Percentiles rank a stretch among this genome's conserved stretches.
Evolutionary conservation across 2,797 vertebrate species (phyloP).

Genomic region (Malacoctenus gilli): DNA sequence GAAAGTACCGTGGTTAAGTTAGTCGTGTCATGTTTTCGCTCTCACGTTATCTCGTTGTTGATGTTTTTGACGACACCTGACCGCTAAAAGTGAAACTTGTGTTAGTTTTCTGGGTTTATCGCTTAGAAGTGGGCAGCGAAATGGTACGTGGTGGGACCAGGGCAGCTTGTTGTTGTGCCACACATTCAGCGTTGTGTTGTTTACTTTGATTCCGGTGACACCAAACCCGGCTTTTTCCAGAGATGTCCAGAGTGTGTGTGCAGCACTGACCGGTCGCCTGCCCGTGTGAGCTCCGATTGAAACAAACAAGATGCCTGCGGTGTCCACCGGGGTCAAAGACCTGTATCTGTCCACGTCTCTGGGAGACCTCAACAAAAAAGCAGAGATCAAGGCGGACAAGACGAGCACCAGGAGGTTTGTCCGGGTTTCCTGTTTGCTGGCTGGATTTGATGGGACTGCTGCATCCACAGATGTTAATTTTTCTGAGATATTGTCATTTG

Average conservation of each 20-base stretch:
- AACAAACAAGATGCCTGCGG: constrained; percentile 87
- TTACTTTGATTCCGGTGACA: too few relatives aligned
- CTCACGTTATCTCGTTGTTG: not conserved
- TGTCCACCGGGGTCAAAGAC: constrained; percentile 91
- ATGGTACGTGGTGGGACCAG: not conserved
- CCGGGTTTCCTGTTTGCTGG: not conserved
- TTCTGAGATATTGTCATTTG: too few relatives aligned
- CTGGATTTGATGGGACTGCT: too few relatives aligned
- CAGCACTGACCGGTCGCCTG: constrained; percentile 36
- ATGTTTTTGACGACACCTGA: too few relatives aligned
- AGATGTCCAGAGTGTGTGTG: constrained; percentile 56
- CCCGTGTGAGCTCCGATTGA: constrained; percentile 51
- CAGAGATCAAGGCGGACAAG: constrained; percentile 93
- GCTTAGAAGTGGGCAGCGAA: too few relatives aligned
- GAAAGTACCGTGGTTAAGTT: too few relatives aligned
- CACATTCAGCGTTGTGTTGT: not conserved
- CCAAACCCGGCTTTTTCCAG: constrained; percentile 38
- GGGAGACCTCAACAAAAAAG: constrained; percentile 96
- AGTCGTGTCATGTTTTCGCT: not conserved
- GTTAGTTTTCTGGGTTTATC: too few relatives aligned
- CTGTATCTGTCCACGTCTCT: constrained; percentile 93
- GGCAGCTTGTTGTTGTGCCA: not conserved
- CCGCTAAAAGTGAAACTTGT: too few relatives aligned
- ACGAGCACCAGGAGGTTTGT: constrained; percentile 88
- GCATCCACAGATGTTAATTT: too few relatives aligned